A percentile compares a stretch with the other conserved stretches of the same genome.
These are phyloP conservation scores for Acrocera orbiculus DNA, from an alignment of 2,888 invertebrate species.

Conservation along the genomic window DNA sequence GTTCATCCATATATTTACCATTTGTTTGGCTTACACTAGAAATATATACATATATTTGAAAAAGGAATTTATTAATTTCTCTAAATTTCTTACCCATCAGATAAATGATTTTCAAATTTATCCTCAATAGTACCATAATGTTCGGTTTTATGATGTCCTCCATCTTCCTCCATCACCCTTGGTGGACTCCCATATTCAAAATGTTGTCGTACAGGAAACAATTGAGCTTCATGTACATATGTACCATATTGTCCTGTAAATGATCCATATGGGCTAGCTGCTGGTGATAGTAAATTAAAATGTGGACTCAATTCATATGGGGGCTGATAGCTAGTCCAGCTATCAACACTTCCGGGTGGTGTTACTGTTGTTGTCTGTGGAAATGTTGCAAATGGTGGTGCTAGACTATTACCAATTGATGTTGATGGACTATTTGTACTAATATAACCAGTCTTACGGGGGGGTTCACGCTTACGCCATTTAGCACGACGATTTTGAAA, in stretches of 20 bases:
- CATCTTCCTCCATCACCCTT: constrained; percentile 24
- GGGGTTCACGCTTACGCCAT: constrained; percentile 87
- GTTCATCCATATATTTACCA: constrained; percentile 29
- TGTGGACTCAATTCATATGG: constrained; percentile 64
- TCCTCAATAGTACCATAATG: constrained; percentile 37
- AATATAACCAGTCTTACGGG: constrained; percentile 70
- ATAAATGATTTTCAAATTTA: constrained; percentile 24
- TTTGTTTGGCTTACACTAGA: constrained; percentile 17
- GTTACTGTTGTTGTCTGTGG: constrained; percentile 40
- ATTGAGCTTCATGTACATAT: constrained; percentile 51
- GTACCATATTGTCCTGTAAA: constrained; percentile 49
- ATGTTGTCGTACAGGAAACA: constrained; percentile 50
- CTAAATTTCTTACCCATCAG: constrained; percentile 18
- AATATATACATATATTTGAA: not conserved
- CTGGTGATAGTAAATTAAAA: constrained; percentile 51
- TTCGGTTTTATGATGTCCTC: constrained; percentile 31
- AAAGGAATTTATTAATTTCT: not conserved
- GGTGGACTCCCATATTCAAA: constrained; percentile 32
- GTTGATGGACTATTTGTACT: constrained; percentile 52
- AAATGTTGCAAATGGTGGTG: constrained; percentile 44
- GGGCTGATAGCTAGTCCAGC: constrained; percentile 59
- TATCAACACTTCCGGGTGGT: constrained; percentile 49
- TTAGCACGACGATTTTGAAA: constrained; percentile 68
- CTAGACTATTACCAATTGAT: constrained; percentile 30
- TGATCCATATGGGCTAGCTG: constrained; percentile 45